phyloP scores from a whole-genome alignment of 1,140 invertebrate species.

The Helicoverpa armigera region DNA sequence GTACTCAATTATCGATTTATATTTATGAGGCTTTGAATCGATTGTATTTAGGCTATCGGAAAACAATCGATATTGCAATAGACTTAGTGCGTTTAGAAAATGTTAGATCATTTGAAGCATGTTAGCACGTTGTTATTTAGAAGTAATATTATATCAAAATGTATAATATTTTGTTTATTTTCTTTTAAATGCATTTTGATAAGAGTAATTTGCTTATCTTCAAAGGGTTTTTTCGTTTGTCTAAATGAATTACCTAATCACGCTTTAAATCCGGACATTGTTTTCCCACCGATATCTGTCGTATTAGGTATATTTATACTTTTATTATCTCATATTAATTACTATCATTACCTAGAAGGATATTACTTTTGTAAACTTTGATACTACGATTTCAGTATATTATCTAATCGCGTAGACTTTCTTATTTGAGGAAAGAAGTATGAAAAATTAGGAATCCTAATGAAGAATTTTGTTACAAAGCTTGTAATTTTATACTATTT shows the following conservation, averaged over 20 bases:
- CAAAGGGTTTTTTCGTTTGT: neutral
- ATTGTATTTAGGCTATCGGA: conserved; percentile 3
- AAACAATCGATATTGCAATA: neutral
- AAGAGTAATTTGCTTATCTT: neutral
- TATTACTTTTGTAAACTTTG: too few species aligned
- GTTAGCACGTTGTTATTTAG: neutral
- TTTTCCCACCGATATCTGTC: neutral
- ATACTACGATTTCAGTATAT: too few species aligned
- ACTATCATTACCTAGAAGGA: too few species aligned
- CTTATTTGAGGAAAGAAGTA: too few species aligned
- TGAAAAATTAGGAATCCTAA: neutral
- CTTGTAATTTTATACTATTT: neutral
- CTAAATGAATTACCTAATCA: neutral
- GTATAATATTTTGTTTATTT: too few species aligned
- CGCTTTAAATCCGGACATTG: neutral
- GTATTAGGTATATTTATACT: neutral
- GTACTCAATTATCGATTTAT: neutral
- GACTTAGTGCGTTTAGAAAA: neutral
- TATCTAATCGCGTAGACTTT: too few species aligned
- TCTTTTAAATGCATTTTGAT: neutral
- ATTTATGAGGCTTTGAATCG: neutral
- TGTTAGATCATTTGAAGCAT: neutral
- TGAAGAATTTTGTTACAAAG: neutral
- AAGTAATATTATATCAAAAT: too few species aligned
- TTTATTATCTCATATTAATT: too few species aligned